Evolutionary conservation across 2,888 invertebrate species (phyloP).

Genomic region (Cinara cedri): DNA sequence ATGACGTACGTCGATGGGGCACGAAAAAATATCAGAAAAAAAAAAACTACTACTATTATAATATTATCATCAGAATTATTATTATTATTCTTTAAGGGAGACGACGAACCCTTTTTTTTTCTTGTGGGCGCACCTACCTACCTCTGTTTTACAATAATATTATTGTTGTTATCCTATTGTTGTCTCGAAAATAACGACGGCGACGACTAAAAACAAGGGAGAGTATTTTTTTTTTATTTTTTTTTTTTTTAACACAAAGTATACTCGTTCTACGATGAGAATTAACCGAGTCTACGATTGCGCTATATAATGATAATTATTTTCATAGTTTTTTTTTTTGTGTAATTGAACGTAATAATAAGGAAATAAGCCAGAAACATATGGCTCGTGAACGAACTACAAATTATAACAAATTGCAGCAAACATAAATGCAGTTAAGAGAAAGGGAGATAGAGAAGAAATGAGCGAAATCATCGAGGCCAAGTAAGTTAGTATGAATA

Average conservation of each 20-base stretch:
- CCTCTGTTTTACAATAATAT: too few relatives aligned
- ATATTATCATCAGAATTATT: slow-evolving; percentile 1
- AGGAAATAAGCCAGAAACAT: too few relatives aligned
- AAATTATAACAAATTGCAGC: too few relatives aligned
- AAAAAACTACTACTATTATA: neutral
- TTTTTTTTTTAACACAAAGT: slow-evolving; percentile 15
- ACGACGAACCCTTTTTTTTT: slow-evolving; percentile 19
- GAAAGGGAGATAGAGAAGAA: too few relatives aligned
- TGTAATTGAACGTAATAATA: slow-evolving; percentile 27
- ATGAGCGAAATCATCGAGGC: too few relatives aligned
- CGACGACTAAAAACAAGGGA: neutral
- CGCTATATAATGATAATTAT: too few relatives aligned
- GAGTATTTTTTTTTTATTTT: too few relatives aligned
- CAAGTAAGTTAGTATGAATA: too few relatives aligned
- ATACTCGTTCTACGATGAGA: slow-evolving; percentile 2
- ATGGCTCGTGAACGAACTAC: too few relatives aligned
- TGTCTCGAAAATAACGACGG: neutral
- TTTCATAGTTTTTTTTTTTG: slow-evolving; percentile 28
- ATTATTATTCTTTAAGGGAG: slow-evolving; percentile 23
- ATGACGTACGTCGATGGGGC: too few relatives aligned
- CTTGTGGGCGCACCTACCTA: slow-evolving; percentile 16
- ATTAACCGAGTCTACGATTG: too few relatives aligned
- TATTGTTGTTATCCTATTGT: slow-evolving; percentile 5
- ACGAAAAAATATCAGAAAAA: neutral
- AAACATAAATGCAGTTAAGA: too few relatives aligned